Base-by-base conservation (phyloP, 2,888 invertebrate genomes). In the Papilio elwesi region DNA sequence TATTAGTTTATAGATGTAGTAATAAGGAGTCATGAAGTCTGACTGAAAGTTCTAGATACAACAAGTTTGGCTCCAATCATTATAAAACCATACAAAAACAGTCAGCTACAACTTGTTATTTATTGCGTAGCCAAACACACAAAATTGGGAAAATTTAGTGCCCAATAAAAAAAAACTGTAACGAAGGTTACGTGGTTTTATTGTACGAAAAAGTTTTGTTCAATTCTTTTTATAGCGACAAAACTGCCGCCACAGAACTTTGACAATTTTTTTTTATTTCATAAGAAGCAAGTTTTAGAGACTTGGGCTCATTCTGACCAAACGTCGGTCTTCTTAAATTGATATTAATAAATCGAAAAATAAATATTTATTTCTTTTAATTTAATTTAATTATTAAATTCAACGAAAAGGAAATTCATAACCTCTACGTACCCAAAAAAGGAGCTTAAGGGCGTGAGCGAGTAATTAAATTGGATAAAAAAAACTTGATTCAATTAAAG, bases 131-230 rank as follows among this genome's bases (percentile, higher is more conserved):
- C 38, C 13, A 38, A 59, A 43, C 38, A 59, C 57, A 38, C 57
- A 59, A 59, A 59, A 59, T 59, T 59, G 57, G 38, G 36, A 59
- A 59, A 59, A 59, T 59, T 59, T 59, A 59, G 57, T 59, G 57
- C 57, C 9, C 57, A 59, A 59, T 59, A 59, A 59, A 59, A 55
- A 26, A 59, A 59, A 59, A 38, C 57, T 59, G 57, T 13, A 59
- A 59, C 57, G 38, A 59, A 59, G 57, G 38, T 57, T 57, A 57
- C 57, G 36, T 38, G 38, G 38, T 59, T 59, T 59, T 59, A 59
- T 38, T 59, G 59, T 59, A 16, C 11, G 26, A 57, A 38, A 57
- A 59, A 59, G 59, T 59, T 59, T 59, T 59, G 59, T 59, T 38
- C 59, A 59, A 59, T 59, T 38, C 59, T 59, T 59, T 57, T 59